A percentile compares a stretch with the other conserved stretches of the same genome.
phyloP scores from a whole-genome alignment of 1,140 invertebrate genomes.

The Drosophila repletoides region DNA sequence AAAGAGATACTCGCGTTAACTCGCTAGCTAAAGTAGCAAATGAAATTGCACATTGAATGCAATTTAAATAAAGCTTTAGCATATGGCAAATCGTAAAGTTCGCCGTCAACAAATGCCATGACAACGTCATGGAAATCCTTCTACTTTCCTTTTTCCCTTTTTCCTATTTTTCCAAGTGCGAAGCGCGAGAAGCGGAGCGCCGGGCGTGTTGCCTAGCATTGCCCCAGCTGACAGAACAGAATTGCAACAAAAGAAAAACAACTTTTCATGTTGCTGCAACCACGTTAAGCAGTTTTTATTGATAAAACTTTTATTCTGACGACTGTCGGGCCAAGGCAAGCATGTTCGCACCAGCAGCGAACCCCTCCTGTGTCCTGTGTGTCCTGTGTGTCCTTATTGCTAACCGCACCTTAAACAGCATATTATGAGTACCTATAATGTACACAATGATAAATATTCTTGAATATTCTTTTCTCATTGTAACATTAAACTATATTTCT shows the following conservation, averaged over 20 bases:
- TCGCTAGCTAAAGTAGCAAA: constrained; percentile 25
- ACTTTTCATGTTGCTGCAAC: constrained; percentile 44
- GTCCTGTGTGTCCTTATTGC: not conserved
- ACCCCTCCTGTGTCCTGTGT: not conserved
- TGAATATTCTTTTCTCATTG: too few species aligned
- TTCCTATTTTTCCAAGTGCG: not conserved
- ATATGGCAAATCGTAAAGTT: constrained; percentile 24
- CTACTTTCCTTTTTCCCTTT: not conserved
- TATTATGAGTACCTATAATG: too few species aligned
- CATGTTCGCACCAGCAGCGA: constrained; percentile 14
- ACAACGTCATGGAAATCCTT: constrained; percentile 41
- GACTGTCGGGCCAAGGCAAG: constrained; percentile 58
- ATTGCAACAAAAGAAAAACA: constrained; percentile 20
- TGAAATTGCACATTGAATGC: constrained; percentile 61
- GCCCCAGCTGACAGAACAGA: constrained; percentile 26
- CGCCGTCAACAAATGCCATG: constrained; percentile 45
- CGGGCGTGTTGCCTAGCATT: constrained; percentile 1
- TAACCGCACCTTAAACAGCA: too few species aligned
- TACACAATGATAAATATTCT: too few species aligned
- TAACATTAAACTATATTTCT: too few species aligned
- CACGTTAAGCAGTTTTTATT: constrained; percentile 62
- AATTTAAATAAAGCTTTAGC: constrained; percentile 43
- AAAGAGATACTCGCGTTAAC: constrained; percentile 1
- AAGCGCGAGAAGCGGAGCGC: not conserved
- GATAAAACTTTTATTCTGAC: constrained; percentile 63